phyloP scores from a whole-genome alignment of 2,113 vertebrate species.

The Bambusicola thoracicus region DNA sequence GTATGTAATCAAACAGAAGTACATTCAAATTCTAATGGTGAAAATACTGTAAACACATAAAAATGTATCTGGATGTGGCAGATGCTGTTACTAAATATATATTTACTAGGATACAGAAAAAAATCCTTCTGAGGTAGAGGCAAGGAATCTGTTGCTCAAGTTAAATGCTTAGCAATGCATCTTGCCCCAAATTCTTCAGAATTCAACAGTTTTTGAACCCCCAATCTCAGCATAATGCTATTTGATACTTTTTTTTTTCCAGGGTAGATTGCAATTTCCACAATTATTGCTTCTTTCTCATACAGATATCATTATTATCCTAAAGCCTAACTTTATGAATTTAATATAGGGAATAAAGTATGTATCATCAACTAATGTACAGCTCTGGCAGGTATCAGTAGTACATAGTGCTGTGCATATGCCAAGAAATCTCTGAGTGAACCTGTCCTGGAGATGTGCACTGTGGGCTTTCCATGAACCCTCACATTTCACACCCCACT shows the following conservation, averaged over 20 bases:
- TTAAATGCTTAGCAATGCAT: neutral
- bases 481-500: neutral
- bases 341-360: neutral
- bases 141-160: neutral
- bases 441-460: rapidly evolving
- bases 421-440: neutral
- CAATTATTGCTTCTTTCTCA: neutral
- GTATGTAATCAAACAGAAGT: slow-evolving; percentile 38
- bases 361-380: neutral
- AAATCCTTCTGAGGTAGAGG: neutral
- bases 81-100: slow-evolving; percentile 36
- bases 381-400: neutral
- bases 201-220: neutral
- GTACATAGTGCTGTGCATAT: rapidly evolving
- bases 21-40: slow-evolving; percentile 45
- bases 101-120: slow-evolving; percentile 6
- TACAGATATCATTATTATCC: neutral
- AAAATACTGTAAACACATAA: slow-evolving; percentile 44
- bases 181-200: neutral
- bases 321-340: neutral
- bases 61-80: neutral
- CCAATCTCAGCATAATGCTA: neutral
- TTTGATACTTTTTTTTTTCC: neutral
- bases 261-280: neutral
- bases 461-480: rapidly evolving